Percentiles rank a stretch among this genome's conserved stretches.
Conservation (phyloP, 1,140 invertebrate genomes). For the Argopecten irradians region DNA sequence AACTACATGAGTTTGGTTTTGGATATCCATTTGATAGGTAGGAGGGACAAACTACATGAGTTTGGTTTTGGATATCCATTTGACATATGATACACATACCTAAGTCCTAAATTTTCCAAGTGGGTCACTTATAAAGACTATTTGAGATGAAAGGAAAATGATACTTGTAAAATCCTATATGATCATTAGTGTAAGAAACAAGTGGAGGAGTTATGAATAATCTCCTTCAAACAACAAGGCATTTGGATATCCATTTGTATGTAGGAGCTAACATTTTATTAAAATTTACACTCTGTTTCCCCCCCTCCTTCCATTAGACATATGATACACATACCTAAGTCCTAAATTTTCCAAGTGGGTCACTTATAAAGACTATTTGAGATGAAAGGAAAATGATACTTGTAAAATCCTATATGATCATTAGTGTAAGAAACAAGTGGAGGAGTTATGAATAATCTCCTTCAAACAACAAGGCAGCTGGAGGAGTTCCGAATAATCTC, state of each 20-base stretch:
- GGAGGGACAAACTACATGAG: too few relatives aligned
- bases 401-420: background rate
- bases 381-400: background rate
- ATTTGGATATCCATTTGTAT: too few relatives aligned
- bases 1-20: too few relatives aligned
- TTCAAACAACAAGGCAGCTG: background rate
- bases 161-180: background rate
- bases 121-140: background rate
- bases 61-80: background rate
- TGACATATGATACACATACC: background rate
- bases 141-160: background rate
- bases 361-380: background rate
- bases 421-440: background rate
- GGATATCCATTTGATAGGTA: too few relatives aligned
- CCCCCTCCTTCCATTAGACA: background rate
- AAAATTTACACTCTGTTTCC: background rate
- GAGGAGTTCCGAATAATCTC: too few relatives aligned
- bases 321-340: background rate
- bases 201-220: background rate
- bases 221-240: background rate
- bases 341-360: background rate
- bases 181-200: background rate
- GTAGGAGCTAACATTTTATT: background rate
- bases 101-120: background rate
- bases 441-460: background rate